These are phyloP conservation scores for Cydia amplana DNA, from an alignment of 1,140 invertebrate genomes.

Conservation along the genomic window DNA sequence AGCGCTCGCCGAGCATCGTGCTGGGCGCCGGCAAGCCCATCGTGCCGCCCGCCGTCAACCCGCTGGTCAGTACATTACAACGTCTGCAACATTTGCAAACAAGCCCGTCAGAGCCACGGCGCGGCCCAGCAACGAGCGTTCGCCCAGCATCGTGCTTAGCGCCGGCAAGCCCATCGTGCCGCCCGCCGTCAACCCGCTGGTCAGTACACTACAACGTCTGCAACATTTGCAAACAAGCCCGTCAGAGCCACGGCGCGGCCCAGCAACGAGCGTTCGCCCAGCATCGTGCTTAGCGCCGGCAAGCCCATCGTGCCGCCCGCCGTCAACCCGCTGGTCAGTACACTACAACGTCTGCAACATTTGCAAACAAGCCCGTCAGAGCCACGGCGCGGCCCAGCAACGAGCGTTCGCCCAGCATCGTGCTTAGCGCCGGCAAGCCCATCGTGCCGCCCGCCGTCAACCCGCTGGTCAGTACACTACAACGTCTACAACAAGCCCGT, in stretches of 20 bases:
- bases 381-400: constrained; percentile 74
- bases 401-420: constrained; percentile 73
- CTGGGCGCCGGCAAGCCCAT: constrained; percentile 70
- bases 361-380: constrained; percentile 84
- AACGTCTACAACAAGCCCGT: no score
- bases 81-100: no score
- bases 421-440: constrained; percentile 68
- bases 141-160: constrained; percentile 71
- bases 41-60: constrained; percentile 68
- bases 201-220: no score
- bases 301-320: constrained; percentile 70
- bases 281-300: constrained; percentile 69
- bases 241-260: constrained; percentile 81
- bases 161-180: constrained; percentile 71
- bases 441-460: constrained; percentile 70
- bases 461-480: constrained; percentile 70
- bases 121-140: constrained; percentile 60
- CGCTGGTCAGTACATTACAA: constrained; percentile 70
- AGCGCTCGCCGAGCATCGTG: constrained; percentile 72
- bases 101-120: constrained; percentile 83
- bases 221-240: constrained; percentile 84
- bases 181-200: constrained; percentile 66
- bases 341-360: no score
- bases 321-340: constrained; percentile 72
- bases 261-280: constrained; percentile 66